These are phyloP conservation scores for Neuroterus valhalla DNA, from an alignment of 1,140 invertebrate genomes.

Conservation along the genomic window DNA sequence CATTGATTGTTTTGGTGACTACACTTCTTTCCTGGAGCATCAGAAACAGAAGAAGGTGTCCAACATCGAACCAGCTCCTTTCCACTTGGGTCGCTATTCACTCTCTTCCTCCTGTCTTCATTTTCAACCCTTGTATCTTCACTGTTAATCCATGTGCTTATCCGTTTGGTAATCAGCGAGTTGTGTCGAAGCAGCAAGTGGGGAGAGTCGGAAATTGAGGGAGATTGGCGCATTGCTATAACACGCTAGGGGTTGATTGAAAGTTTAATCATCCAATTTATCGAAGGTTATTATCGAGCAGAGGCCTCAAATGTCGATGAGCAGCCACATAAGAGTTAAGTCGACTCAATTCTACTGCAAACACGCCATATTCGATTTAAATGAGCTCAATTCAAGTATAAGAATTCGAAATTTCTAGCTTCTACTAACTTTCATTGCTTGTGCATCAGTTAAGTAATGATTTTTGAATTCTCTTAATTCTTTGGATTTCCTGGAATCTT, in stretches of 20 bases:
- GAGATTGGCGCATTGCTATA: constrained; percentile 41
- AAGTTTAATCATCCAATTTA: constrained; percentile 46
- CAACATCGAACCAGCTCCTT: background rate
- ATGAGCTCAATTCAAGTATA: background rate
- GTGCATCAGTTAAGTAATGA: too few species aligned
- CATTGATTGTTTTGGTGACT: too few species aligned
- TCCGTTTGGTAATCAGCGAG: constrained; percentile 30
- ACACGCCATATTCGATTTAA: background rate
- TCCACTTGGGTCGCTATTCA: constrained; percentile 22
- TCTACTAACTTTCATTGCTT: too few species aligned
- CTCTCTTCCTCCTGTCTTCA: constrained; percentile 6
- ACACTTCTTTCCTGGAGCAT: too few species aligned
- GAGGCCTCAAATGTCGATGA: constrained; percentile 17
- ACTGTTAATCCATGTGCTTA: constrained; percentile 35
- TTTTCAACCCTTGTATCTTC: constrained; percentile 27
- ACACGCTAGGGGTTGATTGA: constrained; percentile 41
- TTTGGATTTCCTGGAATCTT: too few species aligned
- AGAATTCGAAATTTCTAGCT: too few species aligned
- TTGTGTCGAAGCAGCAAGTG: constrained; percentile 9
- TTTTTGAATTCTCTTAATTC: too few species aligned
- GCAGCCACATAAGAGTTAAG: constrained; percentile 14
- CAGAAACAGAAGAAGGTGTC: too few species aligned
- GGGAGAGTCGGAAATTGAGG: constrained; percentile 35
- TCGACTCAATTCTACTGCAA: background rate
- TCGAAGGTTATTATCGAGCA: constrained; percentile 37